Evolutionary conservation across 2,888 invertebrate species (phyloP).

Genomic region (Zelleria hepariella): DNA sequence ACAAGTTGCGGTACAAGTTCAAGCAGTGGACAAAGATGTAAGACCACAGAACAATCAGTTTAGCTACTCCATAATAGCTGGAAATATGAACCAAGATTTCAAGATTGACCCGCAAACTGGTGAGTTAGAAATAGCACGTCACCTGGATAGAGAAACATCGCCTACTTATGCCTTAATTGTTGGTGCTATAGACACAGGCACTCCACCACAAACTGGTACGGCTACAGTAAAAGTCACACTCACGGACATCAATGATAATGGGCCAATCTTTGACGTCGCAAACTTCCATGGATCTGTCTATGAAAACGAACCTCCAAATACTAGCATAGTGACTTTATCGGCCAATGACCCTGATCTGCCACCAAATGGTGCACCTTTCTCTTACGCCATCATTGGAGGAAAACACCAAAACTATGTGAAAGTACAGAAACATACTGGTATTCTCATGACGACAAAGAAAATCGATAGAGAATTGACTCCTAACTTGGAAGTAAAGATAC

Average conservation of each 20-base stretch:
- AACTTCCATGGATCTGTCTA: conserved; percentile 82
- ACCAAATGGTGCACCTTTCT: conserved; percentile 92
- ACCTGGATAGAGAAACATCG: conserved; percentile 85
- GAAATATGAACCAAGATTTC: conserved; percentile 86
- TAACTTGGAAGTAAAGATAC: conserved; percentile 80
- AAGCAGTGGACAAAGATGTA: conserved; percentile 93
- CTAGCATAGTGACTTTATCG: conserved; percentile 85
- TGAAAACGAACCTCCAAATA: conserved; percentile 89
- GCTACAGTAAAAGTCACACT: conserved; percentile 85
- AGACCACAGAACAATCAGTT: conserved; percentile 93
- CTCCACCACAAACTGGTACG: conserved; percentile 93
- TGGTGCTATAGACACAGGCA: conserved; percentile 90
- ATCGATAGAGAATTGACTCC: conserved; percentile 88
- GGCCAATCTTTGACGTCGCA: conserved; percentile 83
- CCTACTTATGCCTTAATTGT: conserved; percentile 82
- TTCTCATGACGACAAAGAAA: conserved; percentile 82
- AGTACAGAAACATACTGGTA: conserved; percentile 84
- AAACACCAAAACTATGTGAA: conserved; percentile 82
- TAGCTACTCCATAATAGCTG: conserved; percentile 89
- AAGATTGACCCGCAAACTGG: conserved; percentile 91
- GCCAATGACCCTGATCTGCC: conserved; percentile 92
- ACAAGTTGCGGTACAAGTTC: conserved; percentile 81
- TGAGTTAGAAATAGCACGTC: conserved; percentile 81
- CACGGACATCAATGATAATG: conserved; percentile 94
- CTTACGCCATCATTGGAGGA: conserved; percentile 84